These are phyloP conservation scores for Sweltsa coloradensis DNA, from an alignment of 1,140 invertebrate genomes.

Conservation along the genomic window DNA sequence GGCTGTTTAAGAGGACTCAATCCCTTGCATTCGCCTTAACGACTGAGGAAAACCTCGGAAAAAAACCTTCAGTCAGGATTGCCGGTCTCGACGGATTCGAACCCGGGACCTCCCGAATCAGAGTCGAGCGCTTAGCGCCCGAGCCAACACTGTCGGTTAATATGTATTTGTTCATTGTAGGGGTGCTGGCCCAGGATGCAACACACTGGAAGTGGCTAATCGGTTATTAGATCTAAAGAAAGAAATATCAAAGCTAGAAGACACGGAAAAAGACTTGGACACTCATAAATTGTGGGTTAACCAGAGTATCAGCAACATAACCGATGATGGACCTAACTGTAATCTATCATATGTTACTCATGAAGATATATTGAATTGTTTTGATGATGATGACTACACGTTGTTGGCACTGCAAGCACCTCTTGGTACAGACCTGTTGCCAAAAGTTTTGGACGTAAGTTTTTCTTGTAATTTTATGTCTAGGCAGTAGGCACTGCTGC, in stretches of 20 bases:
- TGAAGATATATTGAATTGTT: conserved; percentile 63
- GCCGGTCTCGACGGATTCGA: no score
- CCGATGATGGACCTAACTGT: conserved; percentile 64
- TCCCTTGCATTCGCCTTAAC: no score
- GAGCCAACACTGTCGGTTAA: no score
- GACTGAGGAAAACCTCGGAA: no score
- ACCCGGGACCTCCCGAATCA: no score
- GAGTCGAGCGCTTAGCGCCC: no score
- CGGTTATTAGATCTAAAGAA: conserved; percentile 59
- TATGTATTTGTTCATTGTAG: no score
- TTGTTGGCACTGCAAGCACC: conserved; percentile 70
- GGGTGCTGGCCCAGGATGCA: conserved; percentile 60
- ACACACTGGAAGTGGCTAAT: conserved; percentile 63
- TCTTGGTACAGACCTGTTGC: conserved; percentile 62
- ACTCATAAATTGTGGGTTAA: conserved; percentile 62
- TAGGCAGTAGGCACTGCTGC: no score
- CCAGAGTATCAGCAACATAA: conserved; percentile 81
- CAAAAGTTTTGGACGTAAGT: no score
- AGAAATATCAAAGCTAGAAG: conserved; percentile 62
- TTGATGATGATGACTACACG: conserved; percentile 48
- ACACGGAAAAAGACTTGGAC: conserved; percentile 69
- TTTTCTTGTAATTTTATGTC: no score
- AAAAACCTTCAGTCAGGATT: no score
- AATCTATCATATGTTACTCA: conserved; percentile 63
- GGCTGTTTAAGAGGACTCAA: no score